phyloP scores from a whole-genome alignment of 1,140 invertebrate species.

The Drosophila navojoa region DNA sequence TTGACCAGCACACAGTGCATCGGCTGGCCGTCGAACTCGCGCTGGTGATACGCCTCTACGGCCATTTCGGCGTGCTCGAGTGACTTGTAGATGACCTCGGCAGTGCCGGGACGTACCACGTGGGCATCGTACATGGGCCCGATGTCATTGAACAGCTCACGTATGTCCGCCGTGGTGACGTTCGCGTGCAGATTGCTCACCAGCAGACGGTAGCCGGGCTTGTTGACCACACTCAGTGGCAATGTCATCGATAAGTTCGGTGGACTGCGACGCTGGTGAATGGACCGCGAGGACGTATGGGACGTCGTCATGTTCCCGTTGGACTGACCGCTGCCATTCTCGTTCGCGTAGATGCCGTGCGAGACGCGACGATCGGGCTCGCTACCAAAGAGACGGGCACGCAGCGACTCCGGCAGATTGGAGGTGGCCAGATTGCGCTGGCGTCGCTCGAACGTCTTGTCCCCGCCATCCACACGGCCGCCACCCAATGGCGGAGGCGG shows the following conservation, averaged over 20 bases:
- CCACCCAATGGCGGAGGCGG: constrained; percentile 29
- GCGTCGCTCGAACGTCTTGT: constrained; percentile 54
- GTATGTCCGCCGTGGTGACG: constrained; percentile 95
- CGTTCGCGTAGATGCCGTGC: constrained; percentile 85
- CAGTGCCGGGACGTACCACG: constrained; percentile 92
- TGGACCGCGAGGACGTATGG: constrained; percentile 48
- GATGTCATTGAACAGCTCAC: constrained; percentile 96
- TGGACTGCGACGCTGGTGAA: constrained; percentile 72
- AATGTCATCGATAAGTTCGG: constrained; percentile 36
- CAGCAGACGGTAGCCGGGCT: constrained; percentile 89
- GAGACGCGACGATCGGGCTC: constrained; percentile 84
- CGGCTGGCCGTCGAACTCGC: constrained; percentile 93
- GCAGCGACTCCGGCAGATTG: constrained; percentile 76
- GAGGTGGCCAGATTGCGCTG: constrained; percentile 58
- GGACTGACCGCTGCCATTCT: constrained; percentile 62
- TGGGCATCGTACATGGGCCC: constrained; percentile 92
- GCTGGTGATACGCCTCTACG: constrained; percentile 95
- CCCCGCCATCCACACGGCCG: constrained; percentile 28
- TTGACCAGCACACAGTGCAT: constrained; percentile 93
- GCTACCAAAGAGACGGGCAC: constrained; percentile 68
- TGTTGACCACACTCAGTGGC: constrained; percentile 48
- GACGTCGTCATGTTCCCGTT: background rate
- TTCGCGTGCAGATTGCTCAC: constrained; percentile 94
- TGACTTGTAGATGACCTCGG: constrained; percentile 94
- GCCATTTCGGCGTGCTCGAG: constrained; percentile 93